These are phyloP conservation scores for Bryconaethiops microstoma DNA, from an alignment of 2,797 vertebrate species.

Conservation along the genomic window DNA sequence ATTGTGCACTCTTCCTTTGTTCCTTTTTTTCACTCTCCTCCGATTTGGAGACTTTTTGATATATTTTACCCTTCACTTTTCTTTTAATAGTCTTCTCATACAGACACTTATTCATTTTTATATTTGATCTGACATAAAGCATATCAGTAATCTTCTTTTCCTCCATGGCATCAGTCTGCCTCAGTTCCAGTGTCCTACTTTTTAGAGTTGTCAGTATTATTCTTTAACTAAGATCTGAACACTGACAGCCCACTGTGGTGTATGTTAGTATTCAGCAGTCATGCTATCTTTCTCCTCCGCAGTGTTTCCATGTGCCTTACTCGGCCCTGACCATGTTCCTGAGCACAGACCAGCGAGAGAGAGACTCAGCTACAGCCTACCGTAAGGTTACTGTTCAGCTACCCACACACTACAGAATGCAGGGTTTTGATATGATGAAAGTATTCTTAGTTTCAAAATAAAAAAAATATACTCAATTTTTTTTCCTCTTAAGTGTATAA, in stretches of 20 bases:
- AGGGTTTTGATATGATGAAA: background rate
- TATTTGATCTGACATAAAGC: background rate
- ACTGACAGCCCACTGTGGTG: background rate
- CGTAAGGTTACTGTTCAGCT: constrained; percentile 69
- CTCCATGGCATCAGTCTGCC: background rate
- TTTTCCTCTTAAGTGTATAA: background rate
- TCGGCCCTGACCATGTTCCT: constrained; percentile 98
- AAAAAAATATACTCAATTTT: background rate
- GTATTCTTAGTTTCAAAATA: background rate
- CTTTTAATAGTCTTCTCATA: background rate
- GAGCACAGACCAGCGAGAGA: constrained; percentile 88
- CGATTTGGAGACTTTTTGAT: constrained; percentile 3
- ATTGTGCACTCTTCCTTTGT: too few relatives aligned
- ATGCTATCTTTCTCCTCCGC: constrained; percentile 37
- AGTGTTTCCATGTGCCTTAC: constrained; percentile 96
- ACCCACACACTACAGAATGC: background rate
- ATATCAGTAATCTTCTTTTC: background rate
- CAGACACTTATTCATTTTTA: background rate
- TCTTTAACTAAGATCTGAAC: background rate
- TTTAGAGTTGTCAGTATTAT: background rate
- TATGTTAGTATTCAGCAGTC: background rate
- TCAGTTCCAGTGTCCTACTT: background rate
- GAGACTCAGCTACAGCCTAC: constrained; percentile 95
- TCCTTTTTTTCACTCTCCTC: background rate
- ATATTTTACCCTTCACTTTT: constrained; percentile 13